phyloP scores from a whole-genome alignment of 1,140 invertebrate genomes.

The Triops cancriformis region DNA sequence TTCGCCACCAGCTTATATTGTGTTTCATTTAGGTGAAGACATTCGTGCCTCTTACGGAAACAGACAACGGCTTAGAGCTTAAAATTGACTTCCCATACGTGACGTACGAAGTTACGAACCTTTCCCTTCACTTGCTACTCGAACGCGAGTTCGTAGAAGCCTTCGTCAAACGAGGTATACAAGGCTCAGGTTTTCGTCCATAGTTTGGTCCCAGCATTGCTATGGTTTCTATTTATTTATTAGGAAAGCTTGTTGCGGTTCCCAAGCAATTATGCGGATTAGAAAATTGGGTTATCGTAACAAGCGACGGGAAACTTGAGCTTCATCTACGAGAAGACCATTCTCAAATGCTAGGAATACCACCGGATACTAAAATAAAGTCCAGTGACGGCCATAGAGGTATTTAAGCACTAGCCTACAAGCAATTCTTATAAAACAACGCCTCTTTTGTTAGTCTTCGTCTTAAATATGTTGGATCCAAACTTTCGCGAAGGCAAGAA shows the following conservation, averaged over 20 bases:
- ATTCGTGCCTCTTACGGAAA: neutral
- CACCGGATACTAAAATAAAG: neutral
- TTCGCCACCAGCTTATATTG: neutral
- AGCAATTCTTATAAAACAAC: neutral
- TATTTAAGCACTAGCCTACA: neutral
- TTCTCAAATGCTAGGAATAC: neutral
- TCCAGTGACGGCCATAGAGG: neutral
- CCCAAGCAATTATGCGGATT: neutral
- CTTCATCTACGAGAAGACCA: neutral
- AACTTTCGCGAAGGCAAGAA: neutral
- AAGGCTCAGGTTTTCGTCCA: neutral
- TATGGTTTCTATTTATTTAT: neutral
- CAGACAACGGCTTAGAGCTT: neutral
- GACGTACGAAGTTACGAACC: neutral
- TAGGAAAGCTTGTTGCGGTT: neutral
- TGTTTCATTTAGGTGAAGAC: neutral
- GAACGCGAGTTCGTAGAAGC: neutral
- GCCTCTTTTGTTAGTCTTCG: neutral
- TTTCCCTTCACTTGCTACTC: neutral
- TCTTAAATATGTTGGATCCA: neutral
- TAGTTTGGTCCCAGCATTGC: too few relatives aligned
- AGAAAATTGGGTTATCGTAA: neutral
- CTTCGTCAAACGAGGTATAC: neutral
- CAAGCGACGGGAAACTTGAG: neutral
- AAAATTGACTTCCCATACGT: neutral